Conservation (phyloP, 1,140 invertebrate species). For the Dendrolimus punctatus region DNA sequence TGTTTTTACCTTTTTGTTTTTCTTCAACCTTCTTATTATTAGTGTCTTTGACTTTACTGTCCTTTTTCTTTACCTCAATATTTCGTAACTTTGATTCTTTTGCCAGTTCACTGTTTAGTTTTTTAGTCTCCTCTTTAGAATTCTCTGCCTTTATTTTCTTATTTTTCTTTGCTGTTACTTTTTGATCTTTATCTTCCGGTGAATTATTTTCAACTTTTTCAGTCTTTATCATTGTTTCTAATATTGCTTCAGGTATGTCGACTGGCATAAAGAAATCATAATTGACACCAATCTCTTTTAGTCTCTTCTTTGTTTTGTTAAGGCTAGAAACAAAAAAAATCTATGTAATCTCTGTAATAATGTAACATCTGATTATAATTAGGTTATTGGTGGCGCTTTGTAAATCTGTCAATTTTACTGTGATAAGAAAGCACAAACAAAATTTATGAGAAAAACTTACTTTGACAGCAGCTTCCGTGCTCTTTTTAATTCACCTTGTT, state of each 20-base stretch:
- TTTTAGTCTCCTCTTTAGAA: slow-evolving; percentile 10
- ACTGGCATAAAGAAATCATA: slow-evolving; percentile 65
- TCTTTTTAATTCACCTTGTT: slow-evolving; percentile 39
- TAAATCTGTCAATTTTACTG: too few relatives aligned
- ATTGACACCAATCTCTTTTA: slow-evolving; percentile 50
- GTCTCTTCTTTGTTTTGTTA: slow-evolving; percentile 47
- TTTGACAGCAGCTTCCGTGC: slow-evolving; percentile 44
- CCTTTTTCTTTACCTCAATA: slow-evolving; percentile 5
- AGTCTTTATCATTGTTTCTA: slow-evolving; percentile 3
- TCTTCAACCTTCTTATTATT: not conserved
- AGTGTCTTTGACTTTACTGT: slow-evolving; percentile 11
- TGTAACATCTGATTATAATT: not conserved
- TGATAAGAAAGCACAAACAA: too few relatives aligned
- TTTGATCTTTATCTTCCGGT: slow-evolving; percentile 5
- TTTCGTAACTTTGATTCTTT: slow-evolving; percentile 8
- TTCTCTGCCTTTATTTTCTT: slow-evolving; percentile 8
- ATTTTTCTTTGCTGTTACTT: not conserved
- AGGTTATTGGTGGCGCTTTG: not conserved
- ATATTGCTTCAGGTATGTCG: slow-evolving; percentile 53
- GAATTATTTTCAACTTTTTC: slow-evolving; percentile 7
- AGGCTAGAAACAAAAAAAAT: slow-evolving; percentile 27
- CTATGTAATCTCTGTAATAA: not conserved
- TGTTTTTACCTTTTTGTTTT: slow-evolving; percentile 11
- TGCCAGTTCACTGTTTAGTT: slow-evolving; percentile 1
- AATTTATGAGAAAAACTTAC: slow-evolving; percentile 29